Evolutionary conservation across 2,797 vertebrate species (phyloP).

Genomic region (Astyanax mexicanus): DNA sequence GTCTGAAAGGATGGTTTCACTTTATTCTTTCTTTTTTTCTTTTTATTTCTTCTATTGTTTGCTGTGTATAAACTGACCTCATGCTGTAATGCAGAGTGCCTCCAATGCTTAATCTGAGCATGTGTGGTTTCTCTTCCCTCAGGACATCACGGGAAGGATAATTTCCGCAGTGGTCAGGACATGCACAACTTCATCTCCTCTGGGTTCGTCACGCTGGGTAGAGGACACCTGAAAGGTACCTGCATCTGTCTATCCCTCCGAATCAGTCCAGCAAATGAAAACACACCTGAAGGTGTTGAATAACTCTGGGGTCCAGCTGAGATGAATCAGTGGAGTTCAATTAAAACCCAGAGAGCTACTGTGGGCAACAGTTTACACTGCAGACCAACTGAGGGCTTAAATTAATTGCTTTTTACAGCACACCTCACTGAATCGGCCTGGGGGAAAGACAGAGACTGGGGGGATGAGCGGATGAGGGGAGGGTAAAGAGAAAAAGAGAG

Average conservation of each 20-base stretch:
- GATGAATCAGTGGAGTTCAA: background rate
- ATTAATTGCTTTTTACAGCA: background rate
- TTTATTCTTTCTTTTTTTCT: background rate
- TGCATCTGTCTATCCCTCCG: background rate
- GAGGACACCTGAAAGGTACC: constrained; percentile 89
- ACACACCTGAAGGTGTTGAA: background rate
- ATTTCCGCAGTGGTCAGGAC: constrained; percentile 84
- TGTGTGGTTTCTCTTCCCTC: constrained; percentile 40
- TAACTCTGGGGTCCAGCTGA: background rate
- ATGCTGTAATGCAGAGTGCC: background rate
- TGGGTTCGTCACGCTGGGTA: constrained; percentile 90
- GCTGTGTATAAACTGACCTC: background rate
- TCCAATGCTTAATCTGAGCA: background rate
- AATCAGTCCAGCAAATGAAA: background rate
- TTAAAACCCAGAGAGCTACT: background rate
- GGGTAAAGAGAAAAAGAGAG: background rate
- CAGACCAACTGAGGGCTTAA: background rate
- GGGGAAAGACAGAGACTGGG: background rate
- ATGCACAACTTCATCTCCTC: constrained; percentile 90
- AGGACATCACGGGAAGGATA: constrained; percentile 88
- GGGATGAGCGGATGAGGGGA: background rate
- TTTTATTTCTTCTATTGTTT: background rate
- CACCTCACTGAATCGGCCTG: background rate
- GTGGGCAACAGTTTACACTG: background rate
- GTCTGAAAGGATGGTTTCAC: too few relatives aligned